Base-by-base conservation (phyloP, 2,888 invertebrate genomes). In the Cephalotes varians region DNA sequence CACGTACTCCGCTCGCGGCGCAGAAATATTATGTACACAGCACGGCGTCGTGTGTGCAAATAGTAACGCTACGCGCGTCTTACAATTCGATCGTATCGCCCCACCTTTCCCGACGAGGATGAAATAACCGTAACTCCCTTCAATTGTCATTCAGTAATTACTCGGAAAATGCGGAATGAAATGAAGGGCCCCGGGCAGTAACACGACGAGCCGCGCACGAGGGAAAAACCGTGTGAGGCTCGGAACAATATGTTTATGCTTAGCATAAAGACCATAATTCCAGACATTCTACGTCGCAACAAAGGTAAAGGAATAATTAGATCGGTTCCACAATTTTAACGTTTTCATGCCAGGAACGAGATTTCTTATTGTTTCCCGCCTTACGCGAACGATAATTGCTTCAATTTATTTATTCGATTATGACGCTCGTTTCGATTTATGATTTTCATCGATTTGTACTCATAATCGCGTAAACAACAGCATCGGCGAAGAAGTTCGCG, bases 81-180 rank as follows among this genome's bases (percentile, higher is more conserved):
- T 79, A 69, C 77, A 79, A 79, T 79, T 69, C 77, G 77, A 79
- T 79, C 77, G 71, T 79, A 79, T 79, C 77, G 77, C 77, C 71
- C 56, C 77, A 44, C 71, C 77, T 69, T 58, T 47, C 71, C 77
- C 34, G 60, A 10, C 40, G 65, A 1, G 77, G 56, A 79, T 56
- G 77, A 69, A 79, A 79, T 71, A 69, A 40, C 71, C 71, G 71
- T 79, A 69, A 79, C 69, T 79, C 77, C 77, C 77, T 69, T 56
- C 77, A 79, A 69, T 69, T 69, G 77, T 79, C 77, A 79, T 69
- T 69, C 77, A 34, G 71, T 79, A 79, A 79, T 79, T 79, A 69
- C 71, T 69, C 77, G 77, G 77, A 77, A 77, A 77, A 69, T 69
- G 77, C 18, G 56, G 71, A 56, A 56, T 69, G 71, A 69, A 69